Evolutionary conservation across 2,888 invertebrate genomes (phyloP), one percentile per base, ranked within the genome.

Genomic region (Trypoxylon attenuatum): DNA sequence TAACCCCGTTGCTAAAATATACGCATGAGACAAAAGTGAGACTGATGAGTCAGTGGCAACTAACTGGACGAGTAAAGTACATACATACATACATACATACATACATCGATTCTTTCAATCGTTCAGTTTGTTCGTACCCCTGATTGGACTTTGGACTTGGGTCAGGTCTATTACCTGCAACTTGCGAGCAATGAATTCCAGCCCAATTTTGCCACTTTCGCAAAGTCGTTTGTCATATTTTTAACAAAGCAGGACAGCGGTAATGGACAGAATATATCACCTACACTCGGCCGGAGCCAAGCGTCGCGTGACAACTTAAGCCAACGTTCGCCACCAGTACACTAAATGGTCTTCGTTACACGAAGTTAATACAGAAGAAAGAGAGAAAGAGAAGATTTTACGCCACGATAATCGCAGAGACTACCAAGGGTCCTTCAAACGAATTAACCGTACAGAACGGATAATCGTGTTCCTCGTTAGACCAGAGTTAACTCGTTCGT

Each of bases 291-390:
- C 21, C 33, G 13, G 5, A 8, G 21, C 38, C 33, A 43, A 43
- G 47, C 23, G 51, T 60, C 52, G 55, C 65, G 65, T 55, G 65
- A 68, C 65, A 60, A 43, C 47, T 68, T 60, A 52, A 65, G 50
- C 49, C 22, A 43, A 23, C 51, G 41, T 50, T 63, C 57, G 29
- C 1, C 27, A 2, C n/a, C 13, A 23, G 25, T 18, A 22, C 19
- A 55, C 60, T 60, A 49, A 68, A 52, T 55, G 47, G 55, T 39
- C 53, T 65, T 52, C 60, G 22, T 65, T 23, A 52, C 21, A 49
- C 51, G 65, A 60, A 68, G 39, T 60, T 54, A 65, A 52, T 13
- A n/a, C n/a, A n/a, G n/a, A n/a, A n/a, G 21, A 1, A 18, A 22
- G 4, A 22, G 46, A 45, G 54, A 54, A 64, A 58, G 39, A 18